These are phyloP conservation scores for Epizoanthus fatuus DNA, from an alignment of 92 coral and sea anemone genomes.

Conservation along the genomic window DNA sequence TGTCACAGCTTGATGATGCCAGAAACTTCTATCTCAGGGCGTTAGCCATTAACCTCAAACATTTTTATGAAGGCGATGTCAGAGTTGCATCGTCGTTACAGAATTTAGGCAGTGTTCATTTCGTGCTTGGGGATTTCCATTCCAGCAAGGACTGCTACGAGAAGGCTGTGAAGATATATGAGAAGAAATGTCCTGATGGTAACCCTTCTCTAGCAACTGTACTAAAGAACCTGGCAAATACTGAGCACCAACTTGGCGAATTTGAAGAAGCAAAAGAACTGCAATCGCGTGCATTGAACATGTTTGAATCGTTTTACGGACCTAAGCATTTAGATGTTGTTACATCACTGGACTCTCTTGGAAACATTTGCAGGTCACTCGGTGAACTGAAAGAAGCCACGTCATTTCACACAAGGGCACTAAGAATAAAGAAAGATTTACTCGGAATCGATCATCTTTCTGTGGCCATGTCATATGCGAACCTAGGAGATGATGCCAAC, in stretches of 20 bases:
- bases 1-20: constrained; percentile 5
- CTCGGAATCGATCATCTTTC: not conserved
- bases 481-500: constrained; percentile 6
- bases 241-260: not conserved
- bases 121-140: not conserved
- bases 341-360: not conserved
- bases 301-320: not conserved
- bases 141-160: not conserved
- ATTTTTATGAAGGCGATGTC: not conserved
- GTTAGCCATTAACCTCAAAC: constrained; percentile 1
- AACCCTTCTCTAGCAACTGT: not conserved
- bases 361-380: constrained; percentile 2
- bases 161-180: not conserved
- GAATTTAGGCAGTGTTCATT: constrained; percentile 4
- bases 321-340: constrained; percentile 5
- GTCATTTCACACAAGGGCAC: not conserved
- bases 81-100: constrained; percentile 7
- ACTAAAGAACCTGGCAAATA: not conserved
- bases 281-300: not conserved
- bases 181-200: not conserved
- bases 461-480: not conserved
- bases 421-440: not conserved
- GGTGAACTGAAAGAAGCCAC: not conserved
- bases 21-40: not conserved
- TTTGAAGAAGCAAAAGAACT: not conserved